phyloP scores from a whole-genome alignment of 2,888 invertebrate genomes.

The Drepana falcataria region DNA sequence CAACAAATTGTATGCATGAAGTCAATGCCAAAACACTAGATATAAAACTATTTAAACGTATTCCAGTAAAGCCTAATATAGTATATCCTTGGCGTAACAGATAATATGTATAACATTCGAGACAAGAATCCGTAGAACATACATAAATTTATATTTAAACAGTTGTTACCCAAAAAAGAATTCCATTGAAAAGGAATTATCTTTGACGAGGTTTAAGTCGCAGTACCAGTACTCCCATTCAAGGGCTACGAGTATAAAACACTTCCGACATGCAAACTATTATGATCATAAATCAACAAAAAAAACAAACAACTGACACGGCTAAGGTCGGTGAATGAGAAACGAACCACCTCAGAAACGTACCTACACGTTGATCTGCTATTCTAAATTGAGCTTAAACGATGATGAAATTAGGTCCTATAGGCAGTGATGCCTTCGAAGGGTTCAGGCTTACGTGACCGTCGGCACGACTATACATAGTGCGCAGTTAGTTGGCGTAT shows the following conservation, averaged over 20 bases:
- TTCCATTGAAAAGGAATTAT: not conserved
- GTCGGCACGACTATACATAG: constrained; percentile 8
- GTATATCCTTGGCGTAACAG: no score
- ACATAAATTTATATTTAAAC: not conserved
- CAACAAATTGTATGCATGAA: no score
- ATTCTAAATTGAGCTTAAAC: not conserved
- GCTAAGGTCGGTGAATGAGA: not conserved
- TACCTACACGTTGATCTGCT: not conserved
- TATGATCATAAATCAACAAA: not conserved
- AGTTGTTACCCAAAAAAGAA: not conserved
- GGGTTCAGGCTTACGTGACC: constrained; percentile 14
- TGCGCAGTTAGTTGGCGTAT: constrained; percentile 4
- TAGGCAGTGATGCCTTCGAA: not conserved
- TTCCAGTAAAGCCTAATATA: no score
- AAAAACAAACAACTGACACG: not conserved
- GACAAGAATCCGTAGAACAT: no score
- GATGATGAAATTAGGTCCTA: not conserved
- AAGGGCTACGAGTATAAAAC: not conserved
- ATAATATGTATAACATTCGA: no score
- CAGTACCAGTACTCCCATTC: not conserved
- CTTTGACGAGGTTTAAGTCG: not conserved
- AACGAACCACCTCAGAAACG: not conserved
- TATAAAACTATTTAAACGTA: no score
- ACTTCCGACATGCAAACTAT: not conserved
- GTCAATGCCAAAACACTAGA: no score